Base-by-base conservation (phyloP, 92 coral and sea anemone species). In the Pocillopora meandrina region DNA sequence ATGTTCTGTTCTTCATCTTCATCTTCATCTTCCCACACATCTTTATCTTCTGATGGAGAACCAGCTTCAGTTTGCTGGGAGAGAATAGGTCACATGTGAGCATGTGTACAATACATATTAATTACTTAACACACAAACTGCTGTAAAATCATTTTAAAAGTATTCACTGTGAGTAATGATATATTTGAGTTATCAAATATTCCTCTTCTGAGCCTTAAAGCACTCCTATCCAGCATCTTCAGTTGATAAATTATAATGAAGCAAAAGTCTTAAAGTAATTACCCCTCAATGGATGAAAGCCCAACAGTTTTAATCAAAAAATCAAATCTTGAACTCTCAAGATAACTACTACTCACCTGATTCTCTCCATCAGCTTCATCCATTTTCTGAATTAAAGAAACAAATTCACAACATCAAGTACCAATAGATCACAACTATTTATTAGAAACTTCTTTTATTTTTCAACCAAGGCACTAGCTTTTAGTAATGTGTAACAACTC, bases 371-470 rank as follows among this genome's bases (percentile, higher is more conserved):
- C 71, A 10, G 74, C 18, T 55, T 17, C 33, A 0, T 56, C 83
- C 26, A 74, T 26, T 31, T 65, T 79, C 83, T 79, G 17, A 7
- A 65, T n/a, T 61, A 78, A 78, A 34, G 68, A 61, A 61, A 9
- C 49, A 76, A 76, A 62, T 60, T 60, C 12, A 61, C 60, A 31
- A 26, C 18, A 33, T 76, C 23, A 5, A 56, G 52, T 42, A 42
- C 52, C 52, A 21, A 13, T 1, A 52, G 31, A 18, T 10, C 52
- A 18, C 16, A 15, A 15, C 23, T 20, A 23, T 20, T 56, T 21
- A 20, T 12, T 5, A 74, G 9, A 2, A 13, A 26, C 49, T 23
- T 67, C 35, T 26, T 26, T 26, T 26, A 26, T 26, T 26, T 26
- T 26, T 26, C 31, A 26, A 26, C 31, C 31, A 26, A 26, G 1